phyloP scores from a whole-genome alignment of 2,797 vertebrate genomes.

The Linurgus olivaceus region DNA sequence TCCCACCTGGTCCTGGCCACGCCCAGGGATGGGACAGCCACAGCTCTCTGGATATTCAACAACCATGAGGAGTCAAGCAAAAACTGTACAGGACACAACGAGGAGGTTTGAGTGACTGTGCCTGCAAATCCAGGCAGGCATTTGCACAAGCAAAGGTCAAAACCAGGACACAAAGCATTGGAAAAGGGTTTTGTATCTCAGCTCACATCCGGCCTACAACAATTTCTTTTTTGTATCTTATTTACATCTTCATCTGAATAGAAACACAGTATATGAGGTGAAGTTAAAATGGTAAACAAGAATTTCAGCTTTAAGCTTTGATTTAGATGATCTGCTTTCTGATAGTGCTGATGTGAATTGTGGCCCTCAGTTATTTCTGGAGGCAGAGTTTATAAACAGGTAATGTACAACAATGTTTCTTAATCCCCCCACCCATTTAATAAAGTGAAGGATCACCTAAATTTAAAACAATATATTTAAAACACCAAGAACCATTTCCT shows the following conservation, averaged over 20 bases:
- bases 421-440: background rate
- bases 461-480: conserved; percentile 54
- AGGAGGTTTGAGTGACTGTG: background rate
- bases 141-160: background rate
- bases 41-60: background rate
- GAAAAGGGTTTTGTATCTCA: background rate
- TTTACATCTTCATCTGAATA: conserved; percentile 24
- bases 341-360: conserved; percentile 16
- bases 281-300: conserved; percentile 8
- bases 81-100: rapidly evolving
- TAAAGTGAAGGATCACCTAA: conserved; percentile 50
- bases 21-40: background rate
- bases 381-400: conserved; percentile 56
- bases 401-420: conserved; percentile 45
- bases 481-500: conserved; percentile 41
- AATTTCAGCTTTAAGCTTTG: conserved; percentile 15
- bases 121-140: background rate
- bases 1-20: background rate
- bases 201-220: background rate
- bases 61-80: rapidly evolving
- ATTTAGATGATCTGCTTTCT: conserved; percentile 4
- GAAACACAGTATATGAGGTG: background rate
- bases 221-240: conserved; percentile 27
- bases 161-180: background rate
- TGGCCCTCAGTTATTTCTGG: conserved; percentile 37